Evolutionary conservation across 53 echinoderm and acorn worm species (phyloP), one percentile per base, ranked within the genome.

Genomic region (Henricia sp.): DNA sequence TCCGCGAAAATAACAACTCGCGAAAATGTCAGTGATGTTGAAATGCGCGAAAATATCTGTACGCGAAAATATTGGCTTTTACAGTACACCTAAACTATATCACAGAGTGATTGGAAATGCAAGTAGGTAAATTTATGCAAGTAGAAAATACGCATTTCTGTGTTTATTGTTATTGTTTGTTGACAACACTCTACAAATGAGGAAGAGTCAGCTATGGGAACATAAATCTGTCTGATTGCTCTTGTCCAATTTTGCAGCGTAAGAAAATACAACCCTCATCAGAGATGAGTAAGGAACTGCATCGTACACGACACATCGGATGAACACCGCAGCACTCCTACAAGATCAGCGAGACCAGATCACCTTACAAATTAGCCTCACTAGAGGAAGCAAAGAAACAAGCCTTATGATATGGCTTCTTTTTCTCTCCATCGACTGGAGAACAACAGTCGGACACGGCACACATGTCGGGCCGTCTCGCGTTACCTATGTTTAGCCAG

Each of bases 361-460:
- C 80, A 43, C 64, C 80, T 80, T 80, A 80, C 80, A 80, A 80
- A 80, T 80, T 80, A 80, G 80, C 80, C 64, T 20, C 80, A 37
- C 46, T 44, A 62, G 80, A 80, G 64, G 63, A 80, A 63, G 80
- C 62, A 27, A n/a, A 32, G 48, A 9, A 63, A 41, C 80, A 80
- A 80, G 57, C 17, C 80, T 80, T 48, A 37, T 28, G 77, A 77
- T 77, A 59, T 24, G 26, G 2, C 48, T 80, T 16, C 64, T 33
- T 52, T 46, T 64, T 63, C 20, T 63, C n/a, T n/a, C 37, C n/a
- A 14, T 35, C 9, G 41, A 8, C 25, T 59, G 77, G 14, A 48
- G 48, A 64, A 64, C 64, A 40, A 59, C 53, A 43, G 34, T 13
- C 28, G 53, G 59, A 27, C 41, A 51, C 27, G 34, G 29, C 63